These are phyloP conservation scores for Parasteatoda lunata DNA, from an alignment of 2,888 invertebrate genomes.

Conservation along the genomic window DNA sequence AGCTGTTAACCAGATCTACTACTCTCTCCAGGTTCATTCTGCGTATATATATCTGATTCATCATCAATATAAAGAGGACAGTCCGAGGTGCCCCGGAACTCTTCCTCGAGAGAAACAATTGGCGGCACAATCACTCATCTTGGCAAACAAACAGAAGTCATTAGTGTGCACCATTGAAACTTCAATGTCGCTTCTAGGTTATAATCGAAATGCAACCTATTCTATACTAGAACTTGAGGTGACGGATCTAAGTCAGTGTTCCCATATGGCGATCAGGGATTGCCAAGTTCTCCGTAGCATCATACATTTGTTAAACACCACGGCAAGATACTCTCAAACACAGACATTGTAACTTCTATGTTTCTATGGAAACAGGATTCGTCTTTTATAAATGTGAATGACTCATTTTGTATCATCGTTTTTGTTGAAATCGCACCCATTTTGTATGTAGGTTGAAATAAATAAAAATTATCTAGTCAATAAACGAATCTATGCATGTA, in stretches of 20 bases:
- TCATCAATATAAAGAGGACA: slow-evolving; percentile 23
- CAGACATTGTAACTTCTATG: neutral
- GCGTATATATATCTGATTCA: slow-evolving; percentile 45
- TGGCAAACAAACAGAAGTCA: slow-evolving; percentile 49
- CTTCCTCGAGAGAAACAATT: slow-evolving; percentile 16
- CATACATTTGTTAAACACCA: slow-evolving; percentile 10
- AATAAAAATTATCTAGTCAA: no score
- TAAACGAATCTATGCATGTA: no score
- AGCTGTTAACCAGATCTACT: slow-evolving; percentile 46
- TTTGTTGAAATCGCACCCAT: no score
- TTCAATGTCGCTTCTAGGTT: slow-evolving; percentile 39
- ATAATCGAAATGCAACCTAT: slow-evolving; percentile 11
- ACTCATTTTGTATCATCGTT: no score
- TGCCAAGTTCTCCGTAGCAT: slow-evolving; percentile 53
- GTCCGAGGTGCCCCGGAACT: slow-evolving; percentile 14
- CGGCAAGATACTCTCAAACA: slow-evolving; percentile 12
- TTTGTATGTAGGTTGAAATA: no score
- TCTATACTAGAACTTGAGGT: slow-evolving; percentile 19
- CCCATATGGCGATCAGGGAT: slow-evolving; percentile 44
- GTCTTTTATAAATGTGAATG: no score
- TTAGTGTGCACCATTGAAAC: slow-evolving; percentile 40
- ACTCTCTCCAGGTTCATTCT: slow-evolving; percentile 43
- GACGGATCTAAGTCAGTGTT: slow-evolving; percentile 28
- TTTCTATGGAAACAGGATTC: no score
- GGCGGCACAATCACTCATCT: slow-evolving; percentile 17